Conservation (phyloP, 2,797 vertebrate genomes). For the Anniella stebbinsi region DNA sequence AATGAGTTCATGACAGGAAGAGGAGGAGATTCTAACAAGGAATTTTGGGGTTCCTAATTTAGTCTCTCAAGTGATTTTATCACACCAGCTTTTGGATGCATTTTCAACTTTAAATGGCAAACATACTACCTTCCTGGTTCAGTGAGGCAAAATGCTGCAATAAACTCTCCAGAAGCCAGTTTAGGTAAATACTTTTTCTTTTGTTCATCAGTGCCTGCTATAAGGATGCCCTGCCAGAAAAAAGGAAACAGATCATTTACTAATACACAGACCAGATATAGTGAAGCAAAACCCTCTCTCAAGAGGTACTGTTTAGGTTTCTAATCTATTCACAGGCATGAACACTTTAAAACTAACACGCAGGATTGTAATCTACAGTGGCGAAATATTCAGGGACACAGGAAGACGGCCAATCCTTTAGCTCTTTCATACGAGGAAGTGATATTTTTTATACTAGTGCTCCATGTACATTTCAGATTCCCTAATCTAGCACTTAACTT, state of each 20-base stretch:
- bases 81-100: neutral
- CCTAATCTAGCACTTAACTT: neutral
- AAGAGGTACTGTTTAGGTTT: neutral
- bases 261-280: neutral
- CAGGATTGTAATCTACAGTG: neutral
- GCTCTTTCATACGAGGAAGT: neutral
- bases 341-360: neutral
- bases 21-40: neutral
- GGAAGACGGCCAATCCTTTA: neutral
- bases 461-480: neutral
- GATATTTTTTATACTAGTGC: neutral
- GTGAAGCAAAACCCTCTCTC: neutral
- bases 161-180: constrained; percentile 90
- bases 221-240: constrained; percentile 89
- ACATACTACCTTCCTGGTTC: constrained; percentile 90
- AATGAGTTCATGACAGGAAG: neutral
- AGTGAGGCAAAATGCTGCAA: constrained; percentile 96
- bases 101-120: neutral
- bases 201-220: constrained; percentile 92
- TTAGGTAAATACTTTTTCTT: constrained; percentile 93
- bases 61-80: neutral
- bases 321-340: neutral
- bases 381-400: neutral
- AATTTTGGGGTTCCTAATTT: neutral
- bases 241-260: constrained; percentile 14